Percentiles rank a stretch among this genome's conserved stretches.
These are phyloP conservation scores for Myathropa florea DNA, from an alignment of 2,888 invertebrate species.

Conservation along the genomic window DNA sequence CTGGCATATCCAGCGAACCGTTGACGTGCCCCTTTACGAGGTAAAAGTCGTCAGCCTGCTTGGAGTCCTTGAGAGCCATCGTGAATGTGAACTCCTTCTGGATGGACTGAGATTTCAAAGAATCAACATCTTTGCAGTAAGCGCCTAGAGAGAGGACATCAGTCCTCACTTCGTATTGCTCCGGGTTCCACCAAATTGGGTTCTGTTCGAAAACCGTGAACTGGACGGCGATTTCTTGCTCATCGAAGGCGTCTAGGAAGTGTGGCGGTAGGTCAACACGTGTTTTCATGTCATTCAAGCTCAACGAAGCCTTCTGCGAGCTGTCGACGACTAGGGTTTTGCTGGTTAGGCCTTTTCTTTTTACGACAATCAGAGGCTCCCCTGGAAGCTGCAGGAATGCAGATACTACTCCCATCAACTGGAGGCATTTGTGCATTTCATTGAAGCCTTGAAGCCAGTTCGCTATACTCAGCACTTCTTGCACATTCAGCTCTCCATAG, in stretches of 20 bases:
- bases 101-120: background rate
- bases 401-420: conserved; percentile 44
- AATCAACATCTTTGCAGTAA: conserved; percentile 33
- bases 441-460: conserved; percentile 67
- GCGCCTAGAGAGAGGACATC: conserved; percentile 69
- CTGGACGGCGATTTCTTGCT: conserved; percentile 25
- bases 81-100: conserved; percentile 48
- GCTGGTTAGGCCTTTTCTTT: conserved; percentile 15
- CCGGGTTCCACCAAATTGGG: conserved; percentile 75
- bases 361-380: background rate
- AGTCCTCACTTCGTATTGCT: conserved; percentile 57
- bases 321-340: conserved; percentile 26
- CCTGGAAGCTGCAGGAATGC: conserved; percentile 46
- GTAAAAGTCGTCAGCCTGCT: background rate
- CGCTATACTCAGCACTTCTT: conserved; percentile 54
- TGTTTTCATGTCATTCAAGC: conserved; percentile 11
- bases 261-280: background rate
- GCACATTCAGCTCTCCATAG: conserved; percentile 66
- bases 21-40: conserved; percentile 52
- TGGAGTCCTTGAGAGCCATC: conserved; percentile 22
- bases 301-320: background rate
- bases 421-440: conserved; percentile 30
- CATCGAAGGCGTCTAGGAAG: background rate
- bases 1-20: conserved; percentile 67
- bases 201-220: conserved; percentile 54